A percentile compares a stretch with the other conserved stretches of the same genome.
Conservation (phyloP, 2,888 invertebrate genomes). For the Celastrina argiolus region DNA sequence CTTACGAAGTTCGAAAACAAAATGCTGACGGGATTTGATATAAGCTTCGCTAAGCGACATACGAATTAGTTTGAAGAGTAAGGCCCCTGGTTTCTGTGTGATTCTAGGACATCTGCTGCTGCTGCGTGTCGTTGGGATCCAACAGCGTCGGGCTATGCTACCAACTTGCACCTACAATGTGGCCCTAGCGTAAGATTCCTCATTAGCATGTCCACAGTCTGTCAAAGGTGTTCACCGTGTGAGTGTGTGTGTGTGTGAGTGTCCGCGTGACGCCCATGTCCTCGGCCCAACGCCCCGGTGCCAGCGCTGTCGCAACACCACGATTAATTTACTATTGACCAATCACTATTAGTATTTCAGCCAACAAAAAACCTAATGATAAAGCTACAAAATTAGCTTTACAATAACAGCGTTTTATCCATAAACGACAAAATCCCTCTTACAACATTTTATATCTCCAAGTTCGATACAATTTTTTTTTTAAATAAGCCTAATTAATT, state of each 20-base stretch:
- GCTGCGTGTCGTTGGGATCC: too few species aligned
- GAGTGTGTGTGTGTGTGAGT: too few species aligned
- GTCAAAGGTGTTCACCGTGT: conserved; percentile 45
- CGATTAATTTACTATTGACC: conserved; percentile 12
- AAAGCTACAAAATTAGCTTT: background rate
- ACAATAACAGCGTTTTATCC: background rate
- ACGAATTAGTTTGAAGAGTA: too few species aligned
- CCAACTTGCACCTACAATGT: too few species aligned
- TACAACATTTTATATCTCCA: too few species aligned
- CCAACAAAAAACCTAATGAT: background rate
- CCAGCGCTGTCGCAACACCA: conserved; percentile 13
- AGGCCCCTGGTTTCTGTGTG: too few species aligned
- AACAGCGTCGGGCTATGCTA: too few species aligned
- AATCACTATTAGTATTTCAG: background rate
- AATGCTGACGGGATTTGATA: too few species aligned
- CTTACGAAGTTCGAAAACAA: too few species aligned
- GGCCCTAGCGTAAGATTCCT: background rate
- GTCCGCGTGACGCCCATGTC: conserved; percentile 59
- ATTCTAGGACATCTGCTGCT: too few species aligned
- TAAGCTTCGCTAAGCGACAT: too few species aligned
- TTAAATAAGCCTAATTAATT: background rate
- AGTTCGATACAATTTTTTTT: background rate
- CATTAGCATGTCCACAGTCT: background rate
- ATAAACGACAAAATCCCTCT: too few species aligned
- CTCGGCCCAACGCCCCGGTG: conserved; percentile 38